A percentile compares a stretch with the other conserved stretches of the same genome.
Evolutionary conservation across 2,113 vertebrate species (phyloP).

Genomic region (Mastomys natalensis): DNA sequence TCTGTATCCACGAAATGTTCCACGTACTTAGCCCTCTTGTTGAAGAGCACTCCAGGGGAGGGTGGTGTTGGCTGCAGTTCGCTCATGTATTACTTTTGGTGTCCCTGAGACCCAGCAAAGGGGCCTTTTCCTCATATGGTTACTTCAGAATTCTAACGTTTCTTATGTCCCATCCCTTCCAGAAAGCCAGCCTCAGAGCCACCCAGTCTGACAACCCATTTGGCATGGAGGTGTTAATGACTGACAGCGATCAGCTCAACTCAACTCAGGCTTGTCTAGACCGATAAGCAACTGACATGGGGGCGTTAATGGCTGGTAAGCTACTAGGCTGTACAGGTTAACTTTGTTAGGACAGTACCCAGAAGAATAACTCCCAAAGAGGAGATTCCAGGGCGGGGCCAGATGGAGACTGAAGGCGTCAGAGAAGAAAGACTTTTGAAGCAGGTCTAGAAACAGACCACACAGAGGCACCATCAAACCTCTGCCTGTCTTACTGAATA

Average conservation of each 20-base stretch:
- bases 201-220: neutral
- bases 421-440: neutral
- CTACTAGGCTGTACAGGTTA: neutral
- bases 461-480: neutral
- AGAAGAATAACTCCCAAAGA: slow-evolving; percentile 31
- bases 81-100: neutral
- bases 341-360: neutral
- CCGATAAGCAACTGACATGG: slow-evolving; percentile 28
- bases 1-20: neutral
- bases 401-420: neutral
- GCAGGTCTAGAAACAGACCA: slow-evolving; percentile 24
- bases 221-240: slow-evolving; percentile 30
- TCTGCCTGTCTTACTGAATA: slow-evolving; percentile 38
- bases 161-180: neutral
- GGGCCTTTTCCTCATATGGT: neutral
- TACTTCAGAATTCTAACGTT: neutral
- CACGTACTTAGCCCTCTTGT: neutral
- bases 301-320: neutral
- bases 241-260: neutral
- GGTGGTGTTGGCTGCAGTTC: no score
- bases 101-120: neutral
- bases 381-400: slow-evolving; percentile 7
- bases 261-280: neutral
- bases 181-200: neutral
- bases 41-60: neutral